These are phyloP conservation scores for Pelosia muscerda DNA, from an alignment of 2,888 invertebrate genomes.

Conservation along the genomic window DNA sequence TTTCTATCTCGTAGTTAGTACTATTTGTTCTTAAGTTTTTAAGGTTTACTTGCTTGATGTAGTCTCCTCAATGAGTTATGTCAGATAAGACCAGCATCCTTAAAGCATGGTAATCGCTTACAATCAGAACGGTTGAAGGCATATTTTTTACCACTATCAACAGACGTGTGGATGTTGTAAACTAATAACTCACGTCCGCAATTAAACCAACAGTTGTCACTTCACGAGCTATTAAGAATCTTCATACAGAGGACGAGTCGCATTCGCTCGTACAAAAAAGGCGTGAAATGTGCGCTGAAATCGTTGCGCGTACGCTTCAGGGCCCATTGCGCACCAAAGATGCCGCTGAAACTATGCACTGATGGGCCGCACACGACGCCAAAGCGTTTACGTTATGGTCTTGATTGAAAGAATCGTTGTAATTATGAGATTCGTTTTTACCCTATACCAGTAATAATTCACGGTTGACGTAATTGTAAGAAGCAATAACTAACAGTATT, in stretches of 20 bases:
- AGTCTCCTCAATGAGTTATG: background rate
- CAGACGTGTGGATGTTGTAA: conserved; percentile 36
- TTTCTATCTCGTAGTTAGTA: too few relatives aligned
- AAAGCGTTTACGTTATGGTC: conserved; percentile 44
- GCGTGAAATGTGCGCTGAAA: conserved; percentile 82
- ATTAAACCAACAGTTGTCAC: conserved; percentile 77
- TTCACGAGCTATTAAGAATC: conserved; percentile 75
- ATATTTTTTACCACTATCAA: background rate
- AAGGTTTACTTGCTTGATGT: too few relatives aligned
- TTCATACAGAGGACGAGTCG: conserved; percentile 66
- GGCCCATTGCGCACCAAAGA: conserved; percentile 78
- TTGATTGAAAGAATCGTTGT: conserved; percentile 32
- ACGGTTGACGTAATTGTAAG: background rate
- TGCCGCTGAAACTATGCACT: conserved; percentile 76
- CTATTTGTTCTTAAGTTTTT: too few relatives aligned
- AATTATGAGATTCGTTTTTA: background rate
- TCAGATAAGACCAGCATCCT: background rate
- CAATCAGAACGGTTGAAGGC: background rate
- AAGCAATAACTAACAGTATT: background rate
- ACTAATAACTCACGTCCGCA: conserved; percentile 60
- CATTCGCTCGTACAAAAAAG: conserved; percentile 70
- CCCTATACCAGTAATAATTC: too few relatives aligned
- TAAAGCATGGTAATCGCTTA: background rate
- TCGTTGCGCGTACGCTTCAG: conserved; percentile 77
- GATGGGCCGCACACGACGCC: conserved; percentile 81